Evolutionary conservation across 2,113 vertebrate species (phyloP).

Genomic region (Passer domesticus): DNA sequence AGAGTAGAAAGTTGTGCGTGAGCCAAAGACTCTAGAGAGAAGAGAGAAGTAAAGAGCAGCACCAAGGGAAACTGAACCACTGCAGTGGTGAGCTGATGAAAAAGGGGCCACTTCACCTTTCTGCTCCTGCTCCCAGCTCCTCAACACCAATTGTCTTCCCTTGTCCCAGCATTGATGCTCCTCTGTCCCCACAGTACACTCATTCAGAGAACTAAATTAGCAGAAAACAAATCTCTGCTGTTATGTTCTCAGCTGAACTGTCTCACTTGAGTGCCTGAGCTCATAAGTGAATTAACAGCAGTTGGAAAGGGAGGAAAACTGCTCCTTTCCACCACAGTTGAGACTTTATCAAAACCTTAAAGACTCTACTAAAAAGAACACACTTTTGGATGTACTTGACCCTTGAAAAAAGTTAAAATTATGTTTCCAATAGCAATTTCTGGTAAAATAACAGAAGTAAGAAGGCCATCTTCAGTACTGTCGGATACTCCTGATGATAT

Average conservation of each 20-base stretch:
- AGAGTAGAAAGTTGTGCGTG: background rate
- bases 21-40: background rate
- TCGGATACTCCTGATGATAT: background rate
- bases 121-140: background rate
- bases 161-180: background rate
- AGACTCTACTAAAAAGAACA: background rate
- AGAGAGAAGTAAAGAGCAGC: rapidly evolving
- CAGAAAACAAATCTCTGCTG: background rate
- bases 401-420: background rate
- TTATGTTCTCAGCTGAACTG: background rate
- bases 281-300: background rate
- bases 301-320: background rate
- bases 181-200: background rate
- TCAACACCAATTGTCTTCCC: background rate
- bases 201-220: background rate
- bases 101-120: background rate
- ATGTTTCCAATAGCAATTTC: background rate
- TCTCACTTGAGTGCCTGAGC: background rate
- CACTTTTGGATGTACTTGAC: background rate
- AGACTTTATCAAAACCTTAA: rapidly evolving
- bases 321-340: background rate
- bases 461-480: background rate
- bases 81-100: background rate
- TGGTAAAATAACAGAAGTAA: background rate
- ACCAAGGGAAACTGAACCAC: background rate